Base-by-base conservation (phyloP, 1,140 invertebrate species). In the Oedothorax gibbosus region DNA sequence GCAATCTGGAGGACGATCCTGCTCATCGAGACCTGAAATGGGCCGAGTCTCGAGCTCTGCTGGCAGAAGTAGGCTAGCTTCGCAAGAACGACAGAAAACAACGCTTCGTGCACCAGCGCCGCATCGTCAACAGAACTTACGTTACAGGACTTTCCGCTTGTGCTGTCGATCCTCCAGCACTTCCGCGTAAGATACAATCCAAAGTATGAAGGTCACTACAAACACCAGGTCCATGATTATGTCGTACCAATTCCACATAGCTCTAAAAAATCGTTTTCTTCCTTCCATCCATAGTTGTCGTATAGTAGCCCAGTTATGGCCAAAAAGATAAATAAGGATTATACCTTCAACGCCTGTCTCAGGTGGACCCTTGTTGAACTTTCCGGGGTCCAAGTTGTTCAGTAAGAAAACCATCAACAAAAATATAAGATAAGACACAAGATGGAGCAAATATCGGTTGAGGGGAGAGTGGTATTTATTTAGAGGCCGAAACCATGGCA, bases 61-160 rank as follows among this genome's bases (percentile, higher is more conserved):
- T 65, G 72, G 53, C 66, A 85, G 53, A 62, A 85, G 54, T 85
- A 85, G 8, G 66, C 54, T 3, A 85, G 21, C 18, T 78, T 91
- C 51, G 93, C 93, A 91, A 95, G 93, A 73, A 95, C 94, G 4
- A 94, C 89, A 12, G 93, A 93, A 88, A 94, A 95, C 35, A 94
- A 90, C 18, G 93, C 93, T 89, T 95, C 94, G 11, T 93, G 92
- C 7, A 95, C 91, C 20, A 95, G 89, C 12, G 93, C 93, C 7
- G 94, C 93, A 89, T 95, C 94, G 78, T 92, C 91, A 76, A 94
- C 94, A 95, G 85, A 93, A 92, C 87, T 94, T 93, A 60, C 94
- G 89, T 15, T 73, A 57, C 87, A 93, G 11, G 7, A 15, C 14
- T 91, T 86, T 92, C 86, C 79, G 91, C 89, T 20, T 89, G 82